A percentile compares a stretch with the other conserved stretches of the same genome.
Conservation (phyloP, 2,113 vertebrate genomes). For the Phylloscopus whistleri region DNA sequence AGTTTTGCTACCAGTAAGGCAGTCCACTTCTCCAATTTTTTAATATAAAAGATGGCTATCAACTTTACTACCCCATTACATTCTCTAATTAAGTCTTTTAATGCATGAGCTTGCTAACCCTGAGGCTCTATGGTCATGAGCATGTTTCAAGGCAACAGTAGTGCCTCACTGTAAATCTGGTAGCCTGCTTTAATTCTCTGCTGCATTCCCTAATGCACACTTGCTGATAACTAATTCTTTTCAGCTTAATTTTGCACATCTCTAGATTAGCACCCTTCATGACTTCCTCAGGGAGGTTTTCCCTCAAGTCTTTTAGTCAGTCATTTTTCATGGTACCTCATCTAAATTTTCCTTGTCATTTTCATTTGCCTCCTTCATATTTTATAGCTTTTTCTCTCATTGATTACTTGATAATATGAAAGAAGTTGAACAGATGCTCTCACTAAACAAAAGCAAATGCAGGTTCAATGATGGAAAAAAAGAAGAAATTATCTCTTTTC, state of each 20-base stretch:
- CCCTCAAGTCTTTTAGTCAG: background rate
- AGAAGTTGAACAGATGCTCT: background rate
- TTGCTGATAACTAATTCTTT: background rate
- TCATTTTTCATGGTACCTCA: background rate
- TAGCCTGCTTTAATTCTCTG: background rate
- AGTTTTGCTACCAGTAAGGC: background rate
- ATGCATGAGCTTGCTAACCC: background rate
- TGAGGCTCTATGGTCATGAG: background rate
- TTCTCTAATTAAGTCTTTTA: background rate
- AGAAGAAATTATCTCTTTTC: background rate
- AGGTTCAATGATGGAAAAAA: background rate
- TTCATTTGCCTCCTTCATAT: background rate
- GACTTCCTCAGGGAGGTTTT: background rate
- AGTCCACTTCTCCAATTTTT: background rate
- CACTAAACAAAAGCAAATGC: background rate
- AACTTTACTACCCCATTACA: background rate
- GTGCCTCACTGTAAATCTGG: background rate
- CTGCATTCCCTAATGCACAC: background rate
- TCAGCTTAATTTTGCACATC: background rate
- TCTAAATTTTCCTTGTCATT: background rate
- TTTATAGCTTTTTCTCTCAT: background rate
- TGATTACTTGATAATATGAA: background rate
- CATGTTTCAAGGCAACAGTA: background rate
- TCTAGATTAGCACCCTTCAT: background rate
- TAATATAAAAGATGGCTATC: background rate